Base-by-base conservation (phyloP, 1,140 invertebrate genomes). In the Thrips palmi region DNA sequence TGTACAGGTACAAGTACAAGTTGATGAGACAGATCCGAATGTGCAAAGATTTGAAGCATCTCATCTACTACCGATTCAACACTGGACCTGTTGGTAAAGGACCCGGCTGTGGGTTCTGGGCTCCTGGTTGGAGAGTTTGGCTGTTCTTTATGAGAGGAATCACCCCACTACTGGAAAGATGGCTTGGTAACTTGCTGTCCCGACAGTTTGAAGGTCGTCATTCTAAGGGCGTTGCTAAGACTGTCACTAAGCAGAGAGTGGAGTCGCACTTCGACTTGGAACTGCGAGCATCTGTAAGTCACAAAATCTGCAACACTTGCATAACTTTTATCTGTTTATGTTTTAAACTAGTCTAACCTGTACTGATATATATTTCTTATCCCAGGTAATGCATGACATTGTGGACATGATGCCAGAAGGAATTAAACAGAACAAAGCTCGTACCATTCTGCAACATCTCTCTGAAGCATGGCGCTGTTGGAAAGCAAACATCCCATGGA, bases 361-460 rank as follows among this genome's bases (percentile, higher is more conserved):
- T 12, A 18, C 15, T 37, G 21, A 19, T 30, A 6, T 11, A 25
- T 10, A 15, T 14, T 19, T 31, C 7, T 40, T 33, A 41, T 31
- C 52, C 10, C 44, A 65, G 63, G 69, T 74, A 11, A 99, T 99
- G 96, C 94, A 98, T 61, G 96, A 99, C 54, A 99, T 99, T 52
- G 75, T 99, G 1, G 96, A 99, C 54, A 99, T 99, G 94, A 99
- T 99, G 96, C 96, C 96, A 0, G 94, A 99, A 63, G 94, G 94
- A 44, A 98, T 99, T 49, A 99, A 98, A 53, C 93, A 98, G 55
- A 98, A 98, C 59, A 99, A 99, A 59, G 96, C 96, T 0, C 70
- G 93, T 45, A 97, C 94, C 0, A 99, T 99, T 49, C 62, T 99
- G 45, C 94, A 99, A 54, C 96, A 99, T 71, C 63, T 99, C 22